A percentile compares a stretch with the other conserved stretches of the same genome.
Evolutionary conservation across 1,140 invertebrate genomes (phyloP).

Genomic region (Scaptomyza montana): DNA sequence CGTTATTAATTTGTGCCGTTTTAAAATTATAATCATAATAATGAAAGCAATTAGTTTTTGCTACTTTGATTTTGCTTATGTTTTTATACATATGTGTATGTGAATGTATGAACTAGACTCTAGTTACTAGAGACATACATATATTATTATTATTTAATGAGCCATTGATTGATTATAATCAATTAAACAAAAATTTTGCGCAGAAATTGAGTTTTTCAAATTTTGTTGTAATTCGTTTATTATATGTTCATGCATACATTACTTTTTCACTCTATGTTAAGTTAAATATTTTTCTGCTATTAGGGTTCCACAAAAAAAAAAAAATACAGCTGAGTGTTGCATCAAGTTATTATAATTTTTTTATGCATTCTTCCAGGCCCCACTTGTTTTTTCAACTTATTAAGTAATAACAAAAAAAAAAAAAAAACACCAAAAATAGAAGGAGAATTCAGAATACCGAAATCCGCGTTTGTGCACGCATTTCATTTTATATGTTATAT

Average conservation of each 20-base stretch:
- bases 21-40: too few relatives aligned
- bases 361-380: constrained; percentile 48
- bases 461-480: constrained; percentile 81
- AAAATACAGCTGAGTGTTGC: constrained; percentile 11
- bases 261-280: constrained; percentile 59
- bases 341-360: constrained; percentile 30
- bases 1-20: constrained; percentile 40
- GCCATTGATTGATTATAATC: constrained; percentile 4
- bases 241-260: constrained; percentile 61
- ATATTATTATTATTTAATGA: background rate
- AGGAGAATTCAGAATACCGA: constrained; percentile 32
- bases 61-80: constrained; percentile 50
- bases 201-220: constrained; percentile 83
- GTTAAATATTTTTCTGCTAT: constrained; percentile 42
- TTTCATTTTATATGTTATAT: constrained; percentile 63
- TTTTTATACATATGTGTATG: constrained; percentile 2
- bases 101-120: background rate
- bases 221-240: constrained; percentile 83
- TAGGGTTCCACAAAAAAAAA: constrained; percentile 41
- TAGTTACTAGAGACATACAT: constrained; percentile 14
- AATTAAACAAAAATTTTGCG: constrained; percentile 31
- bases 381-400: constrained; percentile 53
- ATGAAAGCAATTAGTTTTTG: constrained; percentile 53
- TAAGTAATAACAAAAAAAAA: constrained; percentile 38
- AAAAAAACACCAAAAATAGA: background rate